Evolutionary conservation across 2,797 vertebrate genomes (phyloP).

Genomic region (Pangasius mekongensis): DNA sequence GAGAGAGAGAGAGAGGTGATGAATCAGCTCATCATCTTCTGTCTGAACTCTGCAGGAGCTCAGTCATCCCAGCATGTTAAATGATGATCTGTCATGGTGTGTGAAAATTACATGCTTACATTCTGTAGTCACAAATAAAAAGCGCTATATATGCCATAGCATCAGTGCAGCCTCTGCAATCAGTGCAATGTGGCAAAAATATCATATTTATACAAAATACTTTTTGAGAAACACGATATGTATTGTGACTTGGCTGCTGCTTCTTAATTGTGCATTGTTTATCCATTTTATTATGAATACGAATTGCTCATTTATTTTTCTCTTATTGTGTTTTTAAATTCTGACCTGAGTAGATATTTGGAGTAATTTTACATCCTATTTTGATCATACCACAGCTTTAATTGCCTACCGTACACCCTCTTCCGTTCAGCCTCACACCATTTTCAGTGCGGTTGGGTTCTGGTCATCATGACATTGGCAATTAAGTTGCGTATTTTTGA

Average conservation of each 20-base stretch:
- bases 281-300: not conserved
- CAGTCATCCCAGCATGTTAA: conserved; percentile 27
- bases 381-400: not conserved
- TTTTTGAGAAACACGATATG: not conserved
- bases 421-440: not conserved
- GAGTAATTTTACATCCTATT: not conserved
- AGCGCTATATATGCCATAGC: not conserved
- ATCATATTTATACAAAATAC: not conserved
- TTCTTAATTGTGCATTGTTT: not conserved
- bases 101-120: not conserved
- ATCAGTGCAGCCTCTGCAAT: not conserved
- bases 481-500: not conserved
- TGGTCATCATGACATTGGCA: not conserved
- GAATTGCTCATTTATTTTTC: not conserved
- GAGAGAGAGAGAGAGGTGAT: conserved; percentile 22
- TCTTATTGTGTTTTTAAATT: not conserved
- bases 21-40: conserved; percentile 40
- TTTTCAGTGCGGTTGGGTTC: not conserved
- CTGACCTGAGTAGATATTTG: not conserved
- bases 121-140: not conserved
- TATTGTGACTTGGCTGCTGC: not conserved
- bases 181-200: not conserved
- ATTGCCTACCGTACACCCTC: not conserved
- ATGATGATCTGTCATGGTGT: conserved; percentile 3
- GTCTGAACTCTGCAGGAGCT: conserved; percentile 36